Evolutionary conservation across 2,113 vertebrate species (phyloP).

Genomic region (Machaerirhynchus nigripectus): DNA sequence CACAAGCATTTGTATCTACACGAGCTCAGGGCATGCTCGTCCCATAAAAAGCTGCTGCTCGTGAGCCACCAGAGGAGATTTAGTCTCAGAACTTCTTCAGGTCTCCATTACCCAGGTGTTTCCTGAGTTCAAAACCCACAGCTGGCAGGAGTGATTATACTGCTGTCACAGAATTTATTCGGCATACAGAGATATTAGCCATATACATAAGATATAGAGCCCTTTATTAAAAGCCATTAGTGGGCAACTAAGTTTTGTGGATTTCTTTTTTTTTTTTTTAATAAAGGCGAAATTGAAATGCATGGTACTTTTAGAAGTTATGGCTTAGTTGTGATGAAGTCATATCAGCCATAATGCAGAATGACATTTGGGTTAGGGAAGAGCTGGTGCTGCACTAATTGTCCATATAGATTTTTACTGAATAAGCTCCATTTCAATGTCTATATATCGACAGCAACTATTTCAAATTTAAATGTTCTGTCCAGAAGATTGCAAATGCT

Average conservation of each 20-base stretch:
- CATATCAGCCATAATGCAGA: background rate
- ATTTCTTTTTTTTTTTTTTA: background rate
- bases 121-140: background rate
- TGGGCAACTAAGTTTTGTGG: background rate
- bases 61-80: background rate
- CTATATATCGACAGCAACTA: background rate
- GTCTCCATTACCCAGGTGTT: background rate
- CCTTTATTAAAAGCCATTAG: background rate
- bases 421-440: background rate
- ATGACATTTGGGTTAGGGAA: background rate
- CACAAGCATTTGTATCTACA: background rate
- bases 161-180: background rate
- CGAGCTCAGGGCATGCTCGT: background rate
- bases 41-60: background rate
- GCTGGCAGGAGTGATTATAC: background rate
- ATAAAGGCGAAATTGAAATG: background rate
- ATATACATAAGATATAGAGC: background rate
- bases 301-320: background rate
- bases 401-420: conserved; percentile 16
- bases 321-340: background rate
- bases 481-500: background rate
- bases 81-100: background rate
- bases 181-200: background rate
- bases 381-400: background rate
- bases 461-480: background rate